Evolutionary conservation across 1,140 invertebrate species (phyloP), one percentile per base, ranked within the genome.

Genomic region (Drosophila kohkoa): DNA sequence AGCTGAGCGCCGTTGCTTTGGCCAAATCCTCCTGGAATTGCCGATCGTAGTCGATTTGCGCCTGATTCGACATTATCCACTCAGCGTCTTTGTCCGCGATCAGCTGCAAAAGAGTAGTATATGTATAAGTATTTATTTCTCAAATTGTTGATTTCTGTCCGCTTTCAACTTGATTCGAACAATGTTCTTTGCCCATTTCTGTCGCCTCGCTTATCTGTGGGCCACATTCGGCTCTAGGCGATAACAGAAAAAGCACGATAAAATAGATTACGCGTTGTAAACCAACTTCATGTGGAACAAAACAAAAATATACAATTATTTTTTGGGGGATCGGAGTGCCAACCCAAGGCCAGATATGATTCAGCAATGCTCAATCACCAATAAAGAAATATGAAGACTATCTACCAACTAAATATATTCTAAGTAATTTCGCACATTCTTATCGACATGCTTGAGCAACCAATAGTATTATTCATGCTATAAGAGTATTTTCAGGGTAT

Each of bases 1-100:
- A 94, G 93, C 97, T 97, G 20, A 98, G 93, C 60, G 96, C 96
- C 92, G 96, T 96, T 5, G 97, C 97, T 88, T 95, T 95, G 92
- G 97, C 97, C 87, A 98, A 93, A 92, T 98, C 97, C 77, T 96
- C 96, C 93, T 97, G 94, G 91, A 96, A 97, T 91, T 97, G 95
- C 79, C 95, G 94, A 82, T 97, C 97, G 94, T 96, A 96, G 90
- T 97, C 96, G 62, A 94, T 63, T 62, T 92, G 85, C 16, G 82
- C 81, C 68, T 91, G 90, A 71, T 91, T 92, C 66, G 85, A 81
- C 85, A 89, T 89, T 79, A 64, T 89, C 63, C 63, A 51, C 54
- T 60, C 66, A 59, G 43, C 49, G 60, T 55, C 69, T 38, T 51
- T 48, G 70, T n/a, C 64, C 54, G 13, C 77, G 67, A 65, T 54